Percentiles rank a stretch among this genome's conserved stretches.
phyloP scores from a whole-genome alignment of 2,888 invertebrate genomes.

The Lysandra bellargus region DNA sequence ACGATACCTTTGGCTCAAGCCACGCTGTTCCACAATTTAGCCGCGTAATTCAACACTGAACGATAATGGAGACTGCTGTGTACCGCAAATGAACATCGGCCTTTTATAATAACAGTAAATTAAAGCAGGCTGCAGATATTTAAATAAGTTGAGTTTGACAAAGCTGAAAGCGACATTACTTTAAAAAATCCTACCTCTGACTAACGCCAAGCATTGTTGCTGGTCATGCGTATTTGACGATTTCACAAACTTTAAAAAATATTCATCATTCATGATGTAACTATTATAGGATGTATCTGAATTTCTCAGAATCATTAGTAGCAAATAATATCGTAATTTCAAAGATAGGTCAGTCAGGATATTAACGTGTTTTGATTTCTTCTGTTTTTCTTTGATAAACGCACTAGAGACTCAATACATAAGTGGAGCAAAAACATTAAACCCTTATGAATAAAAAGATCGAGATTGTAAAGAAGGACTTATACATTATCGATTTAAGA shows the following conservation, averaged over 20 bases:
- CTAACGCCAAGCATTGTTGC: neutral
- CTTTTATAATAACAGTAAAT: conserved; percentile 15
- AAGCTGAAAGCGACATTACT: neutral
- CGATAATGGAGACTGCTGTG: conserved; percentile 62
- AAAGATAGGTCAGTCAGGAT: neutral
- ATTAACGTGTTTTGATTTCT: too few relatives aligned
- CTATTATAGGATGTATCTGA: neutral
- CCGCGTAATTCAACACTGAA: conserved; percentile 60
- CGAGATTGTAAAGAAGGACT: too few relatives aligned
- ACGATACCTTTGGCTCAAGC: conserved; percentile 58
- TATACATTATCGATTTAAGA: too few relatives aligned
- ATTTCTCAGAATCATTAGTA: neutral
- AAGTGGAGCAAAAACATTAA: too few relatives aligned
- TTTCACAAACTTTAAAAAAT: neutral
- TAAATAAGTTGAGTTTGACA: neutral
- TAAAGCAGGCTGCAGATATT: neutral
- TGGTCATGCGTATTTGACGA: neutral
- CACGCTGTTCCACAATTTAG: conserved; percentile 72
- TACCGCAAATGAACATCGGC: conserved; percentile 24
- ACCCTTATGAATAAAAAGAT: too few relatives aligned
- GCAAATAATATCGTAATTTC: neutral
- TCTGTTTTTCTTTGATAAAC: neutral
- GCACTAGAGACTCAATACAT: too few relatives aligned
- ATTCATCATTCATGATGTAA: conserved; percentile 20
- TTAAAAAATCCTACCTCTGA: neutral